phyloP scores from a whole-genome alignment of 1,140 invertebrate genomes.

The Dufourea novaeangliae region DNA sequence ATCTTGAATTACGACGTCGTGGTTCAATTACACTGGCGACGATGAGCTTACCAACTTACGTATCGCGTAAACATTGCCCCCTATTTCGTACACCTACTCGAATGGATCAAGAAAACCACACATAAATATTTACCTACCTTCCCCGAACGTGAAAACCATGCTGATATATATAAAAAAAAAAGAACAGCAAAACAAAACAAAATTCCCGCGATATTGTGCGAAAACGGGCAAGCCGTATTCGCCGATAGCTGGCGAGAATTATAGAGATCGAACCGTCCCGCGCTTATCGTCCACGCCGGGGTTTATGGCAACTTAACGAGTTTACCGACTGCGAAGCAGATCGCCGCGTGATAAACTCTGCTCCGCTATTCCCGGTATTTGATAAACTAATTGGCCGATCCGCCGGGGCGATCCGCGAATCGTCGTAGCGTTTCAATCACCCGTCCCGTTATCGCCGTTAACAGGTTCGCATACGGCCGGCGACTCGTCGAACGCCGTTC shows the following conservation, averaged over 20 bases:
- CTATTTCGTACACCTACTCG: too few relatives aligned
- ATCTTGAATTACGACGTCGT: too few relatives aligned
- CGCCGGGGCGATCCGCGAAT: conserved; percentile 23
- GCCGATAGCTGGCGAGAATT: conserved; percentile 39
- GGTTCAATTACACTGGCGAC: too few relatives aligned
- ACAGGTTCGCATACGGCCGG: conserved; percentile 34
- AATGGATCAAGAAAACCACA: too few relatives aligned
- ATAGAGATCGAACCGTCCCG: conserved; percentile 33
- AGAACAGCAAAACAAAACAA: too few relatives aligned
- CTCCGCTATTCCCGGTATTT: conserved; percentile 59
- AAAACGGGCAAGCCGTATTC: background rate
- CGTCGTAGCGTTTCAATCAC: conserved; percentile 56
- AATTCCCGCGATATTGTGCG: background rate
- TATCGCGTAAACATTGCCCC: too few relatives aligned
- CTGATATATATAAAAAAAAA: background rate
- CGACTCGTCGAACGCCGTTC: background rate
- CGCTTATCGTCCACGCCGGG: conserved; percentile 42
- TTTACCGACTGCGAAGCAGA: conserved; percentile 49
- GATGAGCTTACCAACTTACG: too few relatives aligned
- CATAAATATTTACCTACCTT: too few relatives aligned
- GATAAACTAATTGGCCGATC: conserved; percentile 63
- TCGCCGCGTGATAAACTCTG: conserved; percentile 51
- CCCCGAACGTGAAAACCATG: too few relatives aligned
- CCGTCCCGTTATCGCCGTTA: conserved; percentile 62
- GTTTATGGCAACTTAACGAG: conserved; percentile 60